Base-by-base conservation (phyloP, 2,888 invertebrate genomes). In the Zygothrica quintamaculata region DNA sequence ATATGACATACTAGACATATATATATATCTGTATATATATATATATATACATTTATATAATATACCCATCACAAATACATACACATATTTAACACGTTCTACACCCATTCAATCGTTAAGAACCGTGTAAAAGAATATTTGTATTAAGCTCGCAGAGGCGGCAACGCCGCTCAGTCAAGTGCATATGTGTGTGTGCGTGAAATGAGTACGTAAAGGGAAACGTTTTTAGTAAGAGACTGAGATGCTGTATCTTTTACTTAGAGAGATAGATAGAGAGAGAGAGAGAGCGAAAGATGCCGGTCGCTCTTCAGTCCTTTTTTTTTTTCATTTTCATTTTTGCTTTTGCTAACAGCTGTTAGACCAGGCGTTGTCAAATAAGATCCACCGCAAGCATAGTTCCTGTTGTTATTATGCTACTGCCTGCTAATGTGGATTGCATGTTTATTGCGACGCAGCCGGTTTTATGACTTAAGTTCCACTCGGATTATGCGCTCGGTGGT, bases 261-360 rank as follows among this genome's bases (percentile, higher is more conserved):
- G 18, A 22, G 18, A n/a, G n/a, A n/a, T n/a, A n/a, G n/a, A n/a
- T n/a, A n/a, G n/a, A 8, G 26, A 8, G 8, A 26, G 8, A 8
- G 8, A 9, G 29, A 29, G 29, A 29, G 5, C 4, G 29, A 29
- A n/a, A 50, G 58, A 60, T 46, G 72, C 75, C 75, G 75, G 75
- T 44, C 50, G 60, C 55, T 22, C 13, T 43, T 11, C 13, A 7
- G n/a, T n/a, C n/a, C n/a, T n/a, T n/a, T n/a, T n/a, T n/a, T n/a
- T n/a, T n/a, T n/a, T n/a, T n/a, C n/a, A 3, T 31, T 36, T 29
- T 44, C 37, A 8, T 66, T 46, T n/a, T 46, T 37, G 26, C 50
- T 25, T 37, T 51, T 44, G 50, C 50, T 79, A 80, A 80, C 79
- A 85, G 84, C 86, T 80, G 79, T 85, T 85, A 79, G 68, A 65